Conservation (phyloP, 2,113 vertebrate species). For the Tachycineta bicolor region DNA sequence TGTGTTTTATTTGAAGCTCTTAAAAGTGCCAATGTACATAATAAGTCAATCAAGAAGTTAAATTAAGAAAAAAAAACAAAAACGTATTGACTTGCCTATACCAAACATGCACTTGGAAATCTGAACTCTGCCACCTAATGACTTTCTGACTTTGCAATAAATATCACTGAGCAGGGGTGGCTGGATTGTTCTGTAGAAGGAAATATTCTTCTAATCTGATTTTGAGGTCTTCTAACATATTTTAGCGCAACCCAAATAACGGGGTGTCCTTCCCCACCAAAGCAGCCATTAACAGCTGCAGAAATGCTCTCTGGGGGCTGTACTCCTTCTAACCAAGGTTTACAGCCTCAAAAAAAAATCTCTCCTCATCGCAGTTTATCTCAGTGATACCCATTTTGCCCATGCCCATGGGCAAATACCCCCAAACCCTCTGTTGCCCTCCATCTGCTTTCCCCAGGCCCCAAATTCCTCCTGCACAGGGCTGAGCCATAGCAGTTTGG, state of each 20-base stretch:
- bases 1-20: constrained; percentile 78
- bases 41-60: constrained; percentile 81
- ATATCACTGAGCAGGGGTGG: constrained; percentile 9
- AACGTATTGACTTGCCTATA: constrained; percentile 41
- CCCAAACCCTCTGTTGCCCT: too few relatives aligned
- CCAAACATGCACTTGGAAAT: constrained; percentile 53
- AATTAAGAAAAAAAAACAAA: constrained; percentile 76
- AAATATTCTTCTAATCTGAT: background rate
- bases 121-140: constrained; percentile 26
- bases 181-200: background rate
- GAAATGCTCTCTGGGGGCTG: fast-evolving
- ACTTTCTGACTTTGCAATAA: constrained; percentile 47
- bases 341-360: background rate
- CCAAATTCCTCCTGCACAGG: background rate
- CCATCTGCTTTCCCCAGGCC: background rate
- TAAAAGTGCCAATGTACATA: constrained; percentile 79
- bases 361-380: background rate
- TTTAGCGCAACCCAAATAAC: background rate
- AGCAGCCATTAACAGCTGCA: background rate
- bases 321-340: background rate
- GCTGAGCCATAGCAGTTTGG: background rate
- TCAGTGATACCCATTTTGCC: background rate
- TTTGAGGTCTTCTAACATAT: background rate
- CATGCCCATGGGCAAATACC: fast-evolving
- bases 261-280: background rate